phyloP scores from a whole-genome alignment of 2,797 vertebrate genomes.

The Lithobates sylvaticus region DNA sequence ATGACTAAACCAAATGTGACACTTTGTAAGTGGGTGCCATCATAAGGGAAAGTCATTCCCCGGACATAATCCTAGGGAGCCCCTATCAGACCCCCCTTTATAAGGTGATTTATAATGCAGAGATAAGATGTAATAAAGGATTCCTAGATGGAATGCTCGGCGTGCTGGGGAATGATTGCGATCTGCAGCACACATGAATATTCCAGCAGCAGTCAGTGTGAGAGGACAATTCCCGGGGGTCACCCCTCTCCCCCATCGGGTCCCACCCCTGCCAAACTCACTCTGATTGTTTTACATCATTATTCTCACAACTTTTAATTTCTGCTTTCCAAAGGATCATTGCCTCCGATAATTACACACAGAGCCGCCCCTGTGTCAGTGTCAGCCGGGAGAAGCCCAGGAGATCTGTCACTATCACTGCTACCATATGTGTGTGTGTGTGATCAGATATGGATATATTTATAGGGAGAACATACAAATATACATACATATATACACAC shows the following conservation, averaged over 20 bases:
- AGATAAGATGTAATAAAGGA: slow-evolving; percentile 78
- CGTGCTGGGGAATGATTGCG: slow-evolving; percentile 76
- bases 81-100: slow-evolving; percentile 67
- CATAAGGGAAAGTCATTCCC: slow-evolving; percentile 70
- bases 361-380: too few species aligned
- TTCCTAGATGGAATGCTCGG: slow-evolving; percentile 73
- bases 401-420: too few species aligned
- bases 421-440: too few species aligned
- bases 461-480: too few species aligned
- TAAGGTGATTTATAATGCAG: slow-evolving; percentile 81
- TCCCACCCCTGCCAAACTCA: slow-evolving; percentile 81
- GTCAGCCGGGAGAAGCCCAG: too few species aligned
- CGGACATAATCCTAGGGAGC: slow-evolving; percentile 68
- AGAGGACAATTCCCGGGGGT: slow-evolving; percentile 68
- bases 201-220: slow-evolving; percentile 12
- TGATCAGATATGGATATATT: too few species aligned
- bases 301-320: slow-evolving; percentile 97
- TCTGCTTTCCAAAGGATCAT: slow-evolving; percentile 93
- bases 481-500: too few species aligned
- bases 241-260: slow-evolving; percentile 84
- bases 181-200: slow-evolving; percentile 68
- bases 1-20: not conserved
- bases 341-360: slow-evolving; percentile 76
- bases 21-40: not conserved
- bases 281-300: slow-evolving; percentile 90